Evolutionary conservation across 1,140 invertebrate species (phyloP), one percentile per base, ranked within the genome.

Genomic region (Drosophila nebulosa): DNA sequence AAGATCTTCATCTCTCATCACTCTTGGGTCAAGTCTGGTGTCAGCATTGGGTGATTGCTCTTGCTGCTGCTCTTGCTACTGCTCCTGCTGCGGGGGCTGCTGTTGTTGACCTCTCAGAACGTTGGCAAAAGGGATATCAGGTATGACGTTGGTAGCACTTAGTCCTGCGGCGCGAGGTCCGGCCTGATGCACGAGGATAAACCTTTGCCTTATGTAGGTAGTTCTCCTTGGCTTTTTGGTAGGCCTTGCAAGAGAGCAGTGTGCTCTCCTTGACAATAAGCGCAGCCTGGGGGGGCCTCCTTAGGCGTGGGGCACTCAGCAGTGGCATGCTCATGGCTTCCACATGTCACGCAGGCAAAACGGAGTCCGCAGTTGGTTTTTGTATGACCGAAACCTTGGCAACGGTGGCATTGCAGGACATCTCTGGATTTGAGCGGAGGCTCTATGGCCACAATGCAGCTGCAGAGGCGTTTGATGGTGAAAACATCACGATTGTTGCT

Each of bases 221-320:
- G 7, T 27, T 24, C 14, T 50, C 36, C 26, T 60, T 60, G 22
- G 39, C 39, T 24, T 60, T 46, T 18, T 60, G 21, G 16, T 46
- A 60, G 12, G 42, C 57, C 12, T 60, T 60, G 35, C 57, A 60
- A 21, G 53, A 56, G 18, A n/a, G 53, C 53, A 27, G 52, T n/a
- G 21, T 24, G 52, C 6, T 57, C 30, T 14, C 6, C 18, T 30
- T 30, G 27, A 30, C 27, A 30, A 30, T 30, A 9, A 30, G 30
- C 30, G 30, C 30, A 32, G 30, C 30, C 7, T 32, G 30, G 7
- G 30, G 24, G 30, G 30, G 30, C 30, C 30, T 32, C 30, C 30
- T 32, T 32, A 9, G 30, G 30, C 30, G 9, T 32, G 30, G 9
- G 30, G 30, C 27, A 30, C 27, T 30, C 27, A 30, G 27, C 27